Base-by-base conservation (phyloP, 2,113 vertebrate genomes). In the Oryzias javanicus region DNA sequence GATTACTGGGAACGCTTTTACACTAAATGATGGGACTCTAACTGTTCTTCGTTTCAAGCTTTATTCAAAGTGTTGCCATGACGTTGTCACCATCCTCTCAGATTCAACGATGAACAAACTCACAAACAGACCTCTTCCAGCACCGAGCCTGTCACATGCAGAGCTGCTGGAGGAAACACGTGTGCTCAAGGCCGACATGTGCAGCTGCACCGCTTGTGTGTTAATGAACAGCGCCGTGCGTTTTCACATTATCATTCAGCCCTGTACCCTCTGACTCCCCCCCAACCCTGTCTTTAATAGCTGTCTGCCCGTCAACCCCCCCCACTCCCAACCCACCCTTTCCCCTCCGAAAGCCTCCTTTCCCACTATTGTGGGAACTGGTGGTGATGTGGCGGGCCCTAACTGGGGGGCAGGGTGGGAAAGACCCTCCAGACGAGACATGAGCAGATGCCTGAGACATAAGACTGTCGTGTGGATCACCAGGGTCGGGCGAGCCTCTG, bases 381-480 rank as follows among this genome's bases (percentile, higher is more conserved):
- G 84, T 89, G 77, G 84, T 89, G 77, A 73, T 76, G 79, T 48
- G 35, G 79, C 59, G 52, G 85, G 73, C 81, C 78, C 5, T 74
- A 61, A 66, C 74, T 83, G 74, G 88, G 88, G 84, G 89, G 89
- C 82, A 90, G 89, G 89, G 89, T 89, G 89, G 89, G 87, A 90
- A 90, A 82, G 80, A 71, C 81, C 84, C 81, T 88, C 87, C 81
- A 90, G 87, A 88, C 89, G 76, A 89, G 89, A 90, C 89, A 88
- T 86, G 87, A 89, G 86, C 89, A 90, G 89, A 90, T 90, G 89
- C 89, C 87, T 83, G 83, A 87, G 89, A 90, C 89, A 89, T 89
- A 87, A 89, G 89, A 87, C 86, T 82, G 86, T 90, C 84, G 80
- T 76, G 80, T 56, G 51, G 81, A 89, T 84, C 89, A 83, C 81